phyloP scores from a whole-genome alignment of 2,888 invertebrate genomes.

The Myopa testacea region DNA sequence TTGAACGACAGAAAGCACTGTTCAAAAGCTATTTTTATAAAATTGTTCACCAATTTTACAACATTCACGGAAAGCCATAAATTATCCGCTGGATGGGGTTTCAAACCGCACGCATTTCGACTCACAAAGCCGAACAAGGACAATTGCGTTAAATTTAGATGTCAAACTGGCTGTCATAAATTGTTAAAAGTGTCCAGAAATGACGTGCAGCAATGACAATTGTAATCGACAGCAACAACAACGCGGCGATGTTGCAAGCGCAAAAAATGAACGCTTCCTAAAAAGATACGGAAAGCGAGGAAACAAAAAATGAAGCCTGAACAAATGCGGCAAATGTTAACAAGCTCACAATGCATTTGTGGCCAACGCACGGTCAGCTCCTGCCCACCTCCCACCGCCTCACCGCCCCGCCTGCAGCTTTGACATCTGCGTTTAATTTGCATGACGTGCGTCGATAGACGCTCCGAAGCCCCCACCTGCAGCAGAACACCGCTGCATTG shows the following conservation, averaged over 20 bases:
- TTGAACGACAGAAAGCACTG: neutral
- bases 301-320: slow-evolving; percentile 45
- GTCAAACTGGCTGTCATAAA: slow-evolving; percentile 62
- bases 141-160: slow-evolving; percentile 66
- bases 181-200: slow-evolving; percentile 56
- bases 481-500: slow-evolving; percentile 22
- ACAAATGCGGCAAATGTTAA: slow-evolving; percentile 21
- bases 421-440: slow-evolving; percentile 66
- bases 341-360: slow-evolving; percentile 29
- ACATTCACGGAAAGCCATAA: no score
- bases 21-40: no score
- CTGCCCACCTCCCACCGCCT: neutral
- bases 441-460: slow-evolving; percentile 58
- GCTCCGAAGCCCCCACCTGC: slow-evolving; percentile 45
- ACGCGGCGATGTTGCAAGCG: slow-evolving; percentile 41
- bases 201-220: slow-evolving; percentile 28
- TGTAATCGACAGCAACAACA: slow-evolving; percentile 51
- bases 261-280: slow-evolving; percentile 26
- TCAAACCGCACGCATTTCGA: neutral
- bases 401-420: slow-evolving; percentile 1
- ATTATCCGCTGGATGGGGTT: no score
- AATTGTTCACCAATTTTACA: no score
- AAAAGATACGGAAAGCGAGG: slow-evolving; percentile 50
- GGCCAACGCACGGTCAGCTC: no score
- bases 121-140: slow-evolving; percentile 50